Evolutionary conservation across 2,113 vertebrate genomes (phyloP).

Genomic region (Donacobius atricapilla): DNA sequence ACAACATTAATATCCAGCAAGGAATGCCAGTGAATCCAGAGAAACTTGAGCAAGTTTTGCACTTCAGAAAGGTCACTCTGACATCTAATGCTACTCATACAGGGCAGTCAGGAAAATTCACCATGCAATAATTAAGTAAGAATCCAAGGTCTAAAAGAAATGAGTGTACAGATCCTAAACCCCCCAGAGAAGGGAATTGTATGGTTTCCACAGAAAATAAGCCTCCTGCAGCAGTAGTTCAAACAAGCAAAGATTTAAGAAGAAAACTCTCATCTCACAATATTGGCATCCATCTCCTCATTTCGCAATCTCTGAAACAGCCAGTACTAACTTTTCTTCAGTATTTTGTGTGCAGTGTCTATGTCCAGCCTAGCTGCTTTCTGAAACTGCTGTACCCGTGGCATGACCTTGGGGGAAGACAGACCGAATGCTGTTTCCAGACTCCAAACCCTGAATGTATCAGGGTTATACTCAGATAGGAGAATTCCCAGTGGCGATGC

Average conservation of each 20-base stretch:
- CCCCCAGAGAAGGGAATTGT: not conserved
- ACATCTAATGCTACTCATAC: not conserved
- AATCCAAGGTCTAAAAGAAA: not conserved
- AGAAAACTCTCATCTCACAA: not conserved
- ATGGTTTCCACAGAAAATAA: not conserved
- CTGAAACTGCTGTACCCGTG: not conserved
- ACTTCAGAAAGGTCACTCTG: not conserved
- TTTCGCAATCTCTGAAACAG: not conserved
- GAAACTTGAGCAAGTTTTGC: not conserved
- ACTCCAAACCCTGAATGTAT: not conserved
- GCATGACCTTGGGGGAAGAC: not conserved
- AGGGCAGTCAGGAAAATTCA: not conserved
- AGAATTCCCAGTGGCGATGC: not conserved
- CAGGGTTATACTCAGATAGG: not conserved
- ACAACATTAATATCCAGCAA: not conserved
- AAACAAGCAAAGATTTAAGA: not conserved
- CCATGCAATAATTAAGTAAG: not conserved
- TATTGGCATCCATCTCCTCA: not conserved
- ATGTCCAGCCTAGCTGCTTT: not conserved
- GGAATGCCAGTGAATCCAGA: not conserved
- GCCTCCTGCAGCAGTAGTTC: not conserved
- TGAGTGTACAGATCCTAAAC: not conserved
- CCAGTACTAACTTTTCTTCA: not conserved
- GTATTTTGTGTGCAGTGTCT: not conserved
- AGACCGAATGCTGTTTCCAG: not conserved